Base-by-base conservation (phyloP, 2,113 vertebrate genomes). In the Albula goreensis region DNA sequence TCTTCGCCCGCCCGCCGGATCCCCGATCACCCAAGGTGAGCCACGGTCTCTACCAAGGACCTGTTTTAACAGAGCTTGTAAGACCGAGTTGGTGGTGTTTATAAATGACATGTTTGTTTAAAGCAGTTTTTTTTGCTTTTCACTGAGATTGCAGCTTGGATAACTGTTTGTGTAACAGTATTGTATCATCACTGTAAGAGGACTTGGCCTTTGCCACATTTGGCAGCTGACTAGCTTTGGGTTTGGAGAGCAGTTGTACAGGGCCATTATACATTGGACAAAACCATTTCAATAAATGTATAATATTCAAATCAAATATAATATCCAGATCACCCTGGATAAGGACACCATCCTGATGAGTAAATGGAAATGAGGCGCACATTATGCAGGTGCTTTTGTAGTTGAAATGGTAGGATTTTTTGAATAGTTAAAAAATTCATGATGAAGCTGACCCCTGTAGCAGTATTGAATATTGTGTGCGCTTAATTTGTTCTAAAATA, bases 1-100 rank as follows among this genome's bases (percentile, higher is more conserved):
- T 99, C 90, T 99, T 95, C 8, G 98, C 98, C 92, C 97, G 98
- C 93, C 98, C 98, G 87, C 98, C 98, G 89, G 98, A 99, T 92
- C 98, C 98, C 87, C 96, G 98, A 85, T 99, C 98, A 90, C 98
- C 98, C 84, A 99, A 99, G 97, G 98, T 99, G 52, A 79, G 31
- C 19, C 50, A 41, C 0, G 31, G 31, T 41, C 31, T 41, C 31
- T 41, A 41, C 31, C 31, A 41, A 41, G 31, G 31, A 41, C 31
- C 31, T 41, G 31, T 41, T 41, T 41, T 41, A 41, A 41, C 31
- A 41, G 31, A 41, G 31, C 31, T 41, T 41, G 1, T 41, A 41
- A 41, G 31, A 41, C 31, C 0, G 31, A 41, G 31, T 66, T 2
- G 17, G 19, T 66, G 60, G 60, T 15, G 22, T 66, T 66, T 22